These are phyloP conservation scores for Urocolius indicus DNA, from an alignment of 2,113 vertebrate genomes.

Conservation along the genomic window DNA sequence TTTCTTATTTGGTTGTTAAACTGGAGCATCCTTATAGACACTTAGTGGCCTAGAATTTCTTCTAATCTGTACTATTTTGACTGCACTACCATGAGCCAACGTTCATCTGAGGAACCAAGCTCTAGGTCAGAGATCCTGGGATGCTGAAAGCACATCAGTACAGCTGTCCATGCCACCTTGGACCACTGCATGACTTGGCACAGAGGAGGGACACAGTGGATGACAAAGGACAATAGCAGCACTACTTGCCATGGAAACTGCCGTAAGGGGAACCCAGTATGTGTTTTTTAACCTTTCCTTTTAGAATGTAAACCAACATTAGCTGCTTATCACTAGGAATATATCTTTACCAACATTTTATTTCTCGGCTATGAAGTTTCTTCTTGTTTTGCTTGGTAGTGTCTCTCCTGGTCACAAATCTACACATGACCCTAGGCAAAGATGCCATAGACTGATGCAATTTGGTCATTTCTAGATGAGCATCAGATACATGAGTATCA, in stretches of 20 bases:
- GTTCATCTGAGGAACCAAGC: neutral
- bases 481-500: neutral
- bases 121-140: neutral
- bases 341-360: neutral
- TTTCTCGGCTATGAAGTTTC: neutral
- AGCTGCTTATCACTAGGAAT: neutral
- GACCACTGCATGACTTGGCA: accelerated
- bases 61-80: neutral
- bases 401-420: neutral
- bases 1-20: neutral
- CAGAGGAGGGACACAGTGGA: neutral
- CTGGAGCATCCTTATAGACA: neutral
- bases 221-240: neutral
- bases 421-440: neutral
- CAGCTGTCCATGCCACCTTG: neutral
- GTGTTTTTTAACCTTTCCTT: neutral
- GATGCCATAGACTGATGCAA: neutral
- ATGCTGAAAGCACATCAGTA: neutral
- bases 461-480: neutral
- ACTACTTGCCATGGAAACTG: neutral
- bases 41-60: neutral
- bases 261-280: neutral
- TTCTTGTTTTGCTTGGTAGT: neutral
- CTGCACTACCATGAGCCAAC: neutral
- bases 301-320: neutral